Base-by-base conservation (phyloP, 2,888 invertebrate species). In the Agrotis puta region DNA sequence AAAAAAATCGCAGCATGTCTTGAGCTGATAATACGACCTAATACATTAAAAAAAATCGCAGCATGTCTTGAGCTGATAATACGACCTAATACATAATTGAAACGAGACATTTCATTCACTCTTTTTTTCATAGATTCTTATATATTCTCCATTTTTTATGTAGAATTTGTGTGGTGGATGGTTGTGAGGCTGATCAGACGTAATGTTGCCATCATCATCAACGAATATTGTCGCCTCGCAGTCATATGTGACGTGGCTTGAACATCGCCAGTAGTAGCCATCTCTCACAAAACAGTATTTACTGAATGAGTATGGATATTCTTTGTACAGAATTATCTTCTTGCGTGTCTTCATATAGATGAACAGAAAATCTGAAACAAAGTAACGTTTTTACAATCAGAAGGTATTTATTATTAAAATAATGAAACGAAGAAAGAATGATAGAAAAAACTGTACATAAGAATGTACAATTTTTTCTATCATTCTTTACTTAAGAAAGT, bases 291-390 rank as follows among this genome's bases (percentile, higher is more conserved):
- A 16, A 56, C 53, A 53, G n/a, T 73, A 57, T 58, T 59, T 27
- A 18, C 22, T 3, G 22, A 58, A 66, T n/a, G 18, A 14, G 65
- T 51, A 59, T 61, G 71, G 13, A 53, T 71, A 66, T 3, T 66
- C 7, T 9, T 59, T 62, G 54, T 72, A 63, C 3, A 77, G n/a
- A n/a, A 77, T 58, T 45, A 72, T 45, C 27, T 20, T 50, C 1
- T 72, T 77, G 0, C 77, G 77, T 63, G n/a, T 63, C 50, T 45
- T 39, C 11, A 72, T 66, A 27, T 27, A 59, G 7, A 77, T 77
- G 50, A 45, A 63, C 6, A 13, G 54, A 16, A 54, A 20, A 39
- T 48, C 77, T 77, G 50, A n/a, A 76, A 76, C 20, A 43, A 27
- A 22, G 11, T 7, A 69, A 48, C 0, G 5, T 22, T 18, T 18